Evolutionary conservation across 2,888 invertebrate species (phyloP).

Genomic region (Sussaba pulchella): DNA sequence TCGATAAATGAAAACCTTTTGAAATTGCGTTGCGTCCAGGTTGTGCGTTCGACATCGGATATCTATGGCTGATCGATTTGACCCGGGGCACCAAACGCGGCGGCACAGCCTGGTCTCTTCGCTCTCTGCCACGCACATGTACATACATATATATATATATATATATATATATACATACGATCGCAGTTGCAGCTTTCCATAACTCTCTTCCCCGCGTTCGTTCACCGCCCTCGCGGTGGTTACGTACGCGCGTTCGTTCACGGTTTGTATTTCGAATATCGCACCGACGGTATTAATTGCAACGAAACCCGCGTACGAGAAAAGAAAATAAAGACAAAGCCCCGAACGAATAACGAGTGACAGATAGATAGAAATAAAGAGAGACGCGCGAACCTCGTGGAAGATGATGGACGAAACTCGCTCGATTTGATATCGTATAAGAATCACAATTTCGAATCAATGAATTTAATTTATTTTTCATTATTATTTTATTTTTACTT

Average conservation of each 20-base stretch:
- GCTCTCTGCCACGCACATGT: slow-evolving; percentile 5
- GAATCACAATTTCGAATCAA: slow-evolving; percentile 53
- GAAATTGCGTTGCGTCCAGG: slow-evolving; percentile 63
- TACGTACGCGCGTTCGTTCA: slow-evolving; percentile 3
- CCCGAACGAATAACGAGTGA: slow-evolving; percentile 3
- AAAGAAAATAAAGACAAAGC: slow-evolving; percentile 16
- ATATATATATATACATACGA: slow-evolving; percentile 10
- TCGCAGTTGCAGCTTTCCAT: slow-evolving; percentile 46
- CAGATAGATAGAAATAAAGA: slow-evolving; percentile 16
- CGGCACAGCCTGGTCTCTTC: slow-evolving; percentile 28
- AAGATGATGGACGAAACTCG: slow-evolving; percentile 14
- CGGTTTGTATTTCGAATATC: slow-evolving; percentile 52
- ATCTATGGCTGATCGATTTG: slow-evolving; percentile 68
- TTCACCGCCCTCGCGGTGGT: slow-evolving; percentile 13
- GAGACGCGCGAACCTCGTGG: slow-evolving; percentile 11
- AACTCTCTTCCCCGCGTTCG: slow-evolving; percentile 47
- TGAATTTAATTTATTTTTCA: slow-evolving; percentile 24
- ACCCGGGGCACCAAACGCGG: slow-evolving; percentile 59
- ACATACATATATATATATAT: slow-evolving; percentile 8
- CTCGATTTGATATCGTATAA: slow-evolving; percentile 49
- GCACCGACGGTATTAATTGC: slow-evolving; percentile 52
- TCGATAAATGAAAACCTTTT: slow-evolving; percentile 67
- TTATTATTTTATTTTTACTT: too few relatives aligned
- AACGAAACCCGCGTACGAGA: slow-evolving; percentile 17
- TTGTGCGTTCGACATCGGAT: slow-evolving; percentile 65